Base-by-base conservation (phyloP, 2,888 invertebrate genomes). In the Abscondita cerata region DNA sequence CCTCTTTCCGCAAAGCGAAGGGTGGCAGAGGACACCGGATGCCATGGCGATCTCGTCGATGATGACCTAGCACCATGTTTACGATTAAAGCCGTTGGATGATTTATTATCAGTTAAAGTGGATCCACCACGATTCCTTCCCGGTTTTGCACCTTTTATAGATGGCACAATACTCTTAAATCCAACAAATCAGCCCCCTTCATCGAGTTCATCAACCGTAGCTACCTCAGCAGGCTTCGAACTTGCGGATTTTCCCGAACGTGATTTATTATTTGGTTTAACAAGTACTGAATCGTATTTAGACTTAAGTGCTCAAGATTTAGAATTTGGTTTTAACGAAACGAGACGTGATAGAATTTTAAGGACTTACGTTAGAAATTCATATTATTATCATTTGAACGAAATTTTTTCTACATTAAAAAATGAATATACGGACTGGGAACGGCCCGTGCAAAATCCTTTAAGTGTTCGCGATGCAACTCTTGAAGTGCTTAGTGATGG, bases 381-480 rank as follows among this genome's bases (percentile, higher is more conserved):
- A 59, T 98, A 93, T 82, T 91, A 92, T 78, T 98, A 92, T 82
- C 97, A 98, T 82, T 86, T 96, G 72, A 95, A 95, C 81, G 96
- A 97, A 83, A 95, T 95, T 76, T 93, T 94, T 81, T 95, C 96
- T 53, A 95, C 96, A 54, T 85, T 97, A 72, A 85, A 85, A 79
- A 96, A 97, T 80, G 96, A 97, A 81, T 98, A 98, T 82, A 96
- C 96, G 62, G 96, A 97, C 81, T 97, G 97, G 96, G 95, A 93
- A 80, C 87, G 90, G 72, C 91, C 93, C 1, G 90, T 93, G 70
- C 90, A 93, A 74, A 93, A 92, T 80, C 92, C 94, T 66, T 85
- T 91, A 76, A 91, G 90, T 78, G 93, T 93, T 68, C 89, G 93
- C 74, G 96, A 91, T 78, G 93, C 89, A 55, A 89, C 94, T 16